Evolutionary conservation across 2,797 vertebrate species (phyloP), one percentile per base, ranked within the genome.

Genomic region (Hydrolagus colliei): DNA sequence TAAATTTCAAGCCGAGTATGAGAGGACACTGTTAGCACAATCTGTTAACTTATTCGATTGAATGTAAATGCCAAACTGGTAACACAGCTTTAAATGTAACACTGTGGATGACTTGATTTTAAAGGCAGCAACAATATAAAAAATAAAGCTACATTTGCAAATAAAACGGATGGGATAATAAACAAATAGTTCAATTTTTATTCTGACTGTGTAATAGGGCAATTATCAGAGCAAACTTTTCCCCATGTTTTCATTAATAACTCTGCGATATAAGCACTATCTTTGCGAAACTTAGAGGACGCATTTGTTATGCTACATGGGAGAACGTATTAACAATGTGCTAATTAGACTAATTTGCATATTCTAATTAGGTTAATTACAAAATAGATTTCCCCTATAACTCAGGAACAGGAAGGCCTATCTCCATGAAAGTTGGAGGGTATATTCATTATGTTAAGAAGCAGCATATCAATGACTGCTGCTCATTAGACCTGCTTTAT

Each of bases 341-440:
- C 65, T 84, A 84, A 84, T 84, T 84, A 84, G 79, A 41, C 14
- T 71, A 10, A 84, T 84, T 84, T 84, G 71, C 79, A 84, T 84
- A 84, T 84, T 84, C 79, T 84, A 84, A 84, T 84, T 84, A 84
- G 79, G 79, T 84, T 84, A 84, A 84, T 84, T 84, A 84, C 79
- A 84, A 84, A 84, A 84, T 84, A 84, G 79, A 84, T 84, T 84
- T 68, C 79, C 65, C 68, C 79, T 84, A 84, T 84, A 84, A 71
- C 79, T 84, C 79, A 84, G 71, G 68, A 84, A 84, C 79, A 84
- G 79, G 35, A 84, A 84, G 79, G 79, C 65, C 79, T 84, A 84
- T 84, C 79, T 52, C 35, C 63, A 71, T 84, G 65, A 84, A 84
- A 84, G 79, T 84, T 84, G 65, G 63, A 84, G 79, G 41, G 41